Conservation (phyloP, 2,113 vertebrate genomes). For the Amphiprion ocellaris region DNA sequence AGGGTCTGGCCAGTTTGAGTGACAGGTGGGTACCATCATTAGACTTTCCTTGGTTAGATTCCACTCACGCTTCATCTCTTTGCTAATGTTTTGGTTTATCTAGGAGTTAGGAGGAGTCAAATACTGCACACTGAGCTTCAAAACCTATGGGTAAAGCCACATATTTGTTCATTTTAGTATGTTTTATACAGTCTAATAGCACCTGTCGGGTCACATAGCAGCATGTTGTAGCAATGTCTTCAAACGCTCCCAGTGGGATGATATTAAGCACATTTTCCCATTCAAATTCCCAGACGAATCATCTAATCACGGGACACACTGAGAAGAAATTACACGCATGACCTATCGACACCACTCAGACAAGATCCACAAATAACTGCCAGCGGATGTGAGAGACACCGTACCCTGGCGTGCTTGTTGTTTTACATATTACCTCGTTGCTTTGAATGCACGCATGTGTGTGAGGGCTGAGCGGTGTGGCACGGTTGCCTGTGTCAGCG, state of each 20-base stretch:
- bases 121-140: no score
- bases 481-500: constrained; percentile 54
- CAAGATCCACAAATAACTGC: constrained; percentile 22
- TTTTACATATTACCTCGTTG: constrained; percentile 7
- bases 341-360: neutral
- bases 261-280: constrained; percentile 19
- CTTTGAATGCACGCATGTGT: neutral
- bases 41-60: no score
- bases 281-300: constrained; percentile 23
- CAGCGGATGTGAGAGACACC: neutral
- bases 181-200: neutral
- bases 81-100: no score
- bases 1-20: no score
- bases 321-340: neutral
- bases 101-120: no score
- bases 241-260: neutral
- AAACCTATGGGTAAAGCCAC: no score
- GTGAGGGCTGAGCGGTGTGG: constrained; percentile 34
- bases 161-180: no score
- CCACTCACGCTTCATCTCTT: no score
- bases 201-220: neutral
- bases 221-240: neutral
- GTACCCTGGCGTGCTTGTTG: neutral
- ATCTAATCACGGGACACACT: constrained; percentile 17
- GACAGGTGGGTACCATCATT: no score